phyloP scores from a whole-genome alignment of 2,797 vertebrate species.

The Anniella stebbinsi region DNA sequence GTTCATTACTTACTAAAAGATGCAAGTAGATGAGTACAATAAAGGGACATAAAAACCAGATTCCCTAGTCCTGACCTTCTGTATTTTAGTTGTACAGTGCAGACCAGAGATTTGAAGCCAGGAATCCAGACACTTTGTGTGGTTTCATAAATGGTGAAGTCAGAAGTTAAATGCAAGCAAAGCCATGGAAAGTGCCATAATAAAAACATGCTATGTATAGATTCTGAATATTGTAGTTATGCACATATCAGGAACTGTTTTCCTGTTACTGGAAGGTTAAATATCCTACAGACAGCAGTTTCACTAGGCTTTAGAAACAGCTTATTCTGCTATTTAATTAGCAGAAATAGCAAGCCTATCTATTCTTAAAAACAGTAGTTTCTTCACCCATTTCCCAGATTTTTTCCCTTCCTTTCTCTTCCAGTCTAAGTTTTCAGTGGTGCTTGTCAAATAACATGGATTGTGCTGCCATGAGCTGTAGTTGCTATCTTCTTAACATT shows the following conservation, averaged over 20 bases:
- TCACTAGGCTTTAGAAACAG: slow-evolving; percentile 8
- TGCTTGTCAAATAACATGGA: neutral
- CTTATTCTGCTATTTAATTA: slow-evolving; percentile 50
- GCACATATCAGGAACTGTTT: neutral
- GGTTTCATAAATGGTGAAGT: slow-evolving; percentile 16
- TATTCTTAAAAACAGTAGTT: slow-evolving; percentile 40
- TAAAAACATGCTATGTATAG: slow-evolving; percentile 15
- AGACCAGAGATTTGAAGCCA: slow-evolving; percentile 13
- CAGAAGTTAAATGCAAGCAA: slow-evolving; percentile 44
- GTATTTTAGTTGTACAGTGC: neutral
- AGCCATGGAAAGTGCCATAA: neutral
- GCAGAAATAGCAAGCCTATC: slow-evolving; percentile 47
- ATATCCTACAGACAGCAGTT: neutral
- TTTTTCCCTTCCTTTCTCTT: slow-evolving; percentile 9
- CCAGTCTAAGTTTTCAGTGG: slow-evolving; percentile 5
- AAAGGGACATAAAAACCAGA: neutral
- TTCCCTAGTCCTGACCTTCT: neutral
- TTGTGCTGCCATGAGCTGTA: neutral
- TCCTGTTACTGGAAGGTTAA: slow-evolving; percentile 6
- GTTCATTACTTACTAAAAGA: slow-evolving; percentile 28
- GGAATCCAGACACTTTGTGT: slow-evolving; percentile 11
- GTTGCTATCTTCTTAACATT: neutral
- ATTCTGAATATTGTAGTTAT: neutral
- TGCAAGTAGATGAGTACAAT: neutral
- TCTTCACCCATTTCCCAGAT: slow-evolving; percentile 36